phyloP scores from a whole-genome alignment of 1,140 invertebrate species.

The Diachasma alloeum region DNA sequence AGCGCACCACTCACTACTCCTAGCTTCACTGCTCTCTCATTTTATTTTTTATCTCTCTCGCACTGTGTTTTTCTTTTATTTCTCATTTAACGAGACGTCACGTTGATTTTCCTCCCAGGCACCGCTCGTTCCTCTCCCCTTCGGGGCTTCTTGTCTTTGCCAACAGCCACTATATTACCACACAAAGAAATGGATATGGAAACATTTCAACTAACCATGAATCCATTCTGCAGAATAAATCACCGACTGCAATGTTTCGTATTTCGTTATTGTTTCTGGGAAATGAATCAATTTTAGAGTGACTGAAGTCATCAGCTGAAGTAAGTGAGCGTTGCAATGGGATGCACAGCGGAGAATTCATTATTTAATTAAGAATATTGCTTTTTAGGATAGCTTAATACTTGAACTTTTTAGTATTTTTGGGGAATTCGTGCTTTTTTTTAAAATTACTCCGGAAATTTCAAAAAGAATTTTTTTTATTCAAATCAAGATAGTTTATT shows the following conservation, averaged over 20 bases:
- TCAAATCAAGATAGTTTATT: no score
- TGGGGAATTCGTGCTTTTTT: no score
- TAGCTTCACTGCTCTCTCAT: not conserved
- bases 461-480: no score
- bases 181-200: not conserved
- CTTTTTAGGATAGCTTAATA: no score
- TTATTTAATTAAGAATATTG: no score
- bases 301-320: not conserved
- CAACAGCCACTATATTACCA: not conserved
- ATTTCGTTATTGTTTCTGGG: not conserved
- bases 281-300: not conserved
- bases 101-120: not conserved
- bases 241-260: not conserved
- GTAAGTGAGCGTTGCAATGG: no score
- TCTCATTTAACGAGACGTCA: conserved; percentile 7
- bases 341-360: no score
- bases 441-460: no score
- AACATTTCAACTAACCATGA: conserved; percentile 2
- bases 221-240: not conserved
- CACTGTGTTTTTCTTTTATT: not conserved
- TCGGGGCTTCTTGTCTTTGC: conserved; percentile 3
- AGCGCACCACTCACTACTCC: not conserved
- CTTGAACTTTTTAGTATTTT: no score
- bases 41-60: not conserved
- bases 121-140: not conserved